phyloP scores from a whole-genome alignment of 2,797 vertebrate genomes.

The Enteromius anoplus region DNA sequence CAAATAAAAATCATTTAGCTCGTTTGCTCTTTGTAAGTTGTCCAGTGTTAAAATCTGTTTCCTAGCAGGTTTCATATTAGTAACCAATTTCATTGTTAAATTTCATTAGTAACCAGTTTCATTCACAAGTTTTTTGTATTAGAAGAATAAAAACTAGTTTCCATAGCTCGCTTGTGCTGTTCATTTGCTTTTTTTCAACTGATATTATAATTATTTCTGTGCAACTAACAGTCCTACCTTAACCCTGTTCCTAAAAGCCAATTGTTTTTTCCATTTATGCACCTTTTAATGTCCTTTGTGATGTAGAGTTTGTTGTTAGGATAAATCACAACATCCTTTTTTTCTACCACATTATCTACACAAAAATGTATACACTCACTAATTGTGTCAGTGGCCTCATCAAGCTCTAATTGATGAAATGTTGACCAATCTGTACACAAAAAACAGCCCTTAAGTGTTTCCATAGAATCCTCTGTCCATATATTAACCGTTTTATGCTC shows the following conservation, averaged over 20 bases:
- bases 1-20: neutral
- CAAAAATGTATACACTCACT: neutral
- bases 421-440: neutral
- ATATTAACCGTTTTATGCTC: neutral
- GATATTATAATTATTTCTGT: neutral
- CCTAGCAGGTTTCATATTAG: neutral
- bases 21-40: neutral
- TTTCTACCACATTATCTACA: neutral
- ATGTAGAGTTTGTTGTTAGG: too few relatives aligned
- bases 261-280: too few relatives aligned
- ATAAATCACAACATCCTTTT: too few relatives aligned
- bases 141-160: neutral
- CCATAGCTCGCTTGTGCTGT: neutral
- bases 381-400: neutral
- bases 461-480: neutral
- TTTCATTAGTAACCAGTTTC: too few relatives aligned
- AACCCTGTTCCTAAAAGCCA: too few relatives aligned
- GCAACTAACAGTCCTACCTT: neutral
- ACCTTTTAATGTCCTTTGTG: too few relatives aligned
- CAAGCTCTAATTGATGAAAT: neutral
- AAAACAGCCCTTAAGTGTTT: neutral
- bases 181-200: neutral
- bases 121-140: neutral
- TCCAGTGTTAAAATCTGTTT: neutral
- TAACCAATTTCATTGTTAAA: neutral